Conservation (phyloP, 2,797 vertebrate species). For the Cichlasoma orientale region DNA sequence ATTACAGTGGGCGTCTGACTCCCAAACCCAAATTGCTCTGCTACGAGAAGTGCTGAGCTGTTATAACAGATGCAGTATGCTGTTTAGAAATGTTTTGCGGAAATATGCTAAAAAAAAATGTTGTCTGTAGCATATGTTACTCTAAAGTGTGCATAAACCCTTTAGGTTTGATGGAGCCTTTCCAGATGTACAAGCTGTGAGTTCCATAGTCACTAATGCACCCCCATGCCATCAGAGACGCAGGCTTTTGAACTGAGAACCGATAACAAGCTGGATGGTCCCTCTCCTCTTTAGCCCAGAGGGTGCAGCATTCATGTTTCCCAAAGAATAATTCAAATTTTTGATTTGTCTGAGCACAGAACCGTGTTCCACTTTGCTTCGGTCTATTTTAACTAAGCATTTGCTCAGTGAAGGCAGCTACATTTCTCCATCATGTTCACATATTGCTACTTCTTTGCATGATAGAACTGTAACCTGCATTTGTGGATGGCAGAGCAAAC, state of each 20-base stretch:
- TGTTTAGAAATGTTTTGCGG: neutral
- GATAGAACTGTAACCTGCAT: neutral
- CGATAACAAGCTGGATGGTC: neutral
- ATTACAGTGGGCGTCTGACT: neutral
- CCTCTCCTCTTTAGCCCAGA: neutral
- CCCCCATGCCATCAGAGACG: neutral
- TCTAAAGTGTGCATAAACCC: neutral
- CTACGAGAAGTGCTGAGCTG: neutral
- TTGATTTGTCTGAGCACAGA: neutral
- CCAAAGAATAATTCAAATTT: neutral
- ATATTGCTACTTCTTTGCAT: neutral
- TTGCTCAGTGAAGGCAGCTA: neutral
- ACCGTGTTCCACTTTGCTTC: neutral
- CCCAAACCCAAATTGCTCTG: neutral
- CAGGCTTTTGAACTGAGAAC: neutral
- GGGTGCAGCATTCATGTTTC: neutral
- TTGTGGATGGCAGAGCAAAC: too few species aligned
- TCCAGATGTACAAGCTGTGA: neutral
- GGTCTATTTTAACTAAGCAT: neutral
- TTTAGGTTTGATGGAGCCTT: neutral
- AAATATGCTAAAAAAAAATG: neutral
- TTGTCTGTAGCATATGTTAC: neutral
- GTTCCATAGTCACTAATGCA: neutral
- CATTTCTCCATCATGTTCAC: neutral
- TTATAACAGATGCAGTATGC: neutral